A percentile compares a stretch with the other conserved stretches of the same genome.
These are phyloP conservation scores for Colius striatus DNA, from an alignment of 2,113 vertebrate species.

Conservation along the genomic window DNA sequence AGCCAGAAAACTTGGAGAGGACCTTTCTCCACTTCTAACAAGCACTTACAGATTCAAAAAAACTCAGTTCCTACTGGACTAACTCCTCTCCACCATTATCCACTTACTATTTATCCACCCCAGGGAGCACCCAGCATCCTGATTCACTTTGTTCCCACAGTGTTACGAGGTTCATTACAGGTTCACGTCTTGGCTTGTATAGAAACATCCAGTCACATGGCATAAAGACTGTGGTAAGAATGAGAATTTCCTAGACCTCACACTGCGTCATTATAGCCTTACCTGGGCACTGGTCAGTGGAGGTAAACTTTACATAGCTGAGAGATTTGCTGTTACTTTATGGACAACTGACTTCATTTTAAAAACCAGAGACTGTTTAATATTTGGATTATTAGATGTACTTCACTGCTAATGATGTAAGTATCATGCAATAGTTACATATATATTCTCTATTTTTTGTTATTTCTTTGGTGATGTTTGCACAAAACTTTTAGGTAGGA, in stretches of 20 bases:
- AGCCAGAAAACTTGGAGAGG: background rate
- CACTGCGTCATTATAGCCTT: background rate
- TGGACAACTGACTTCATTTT: background rate
- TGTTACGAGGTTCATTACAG: background rate
- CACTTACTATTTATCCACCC: background rate
- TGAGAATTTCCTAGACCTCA: background rate
- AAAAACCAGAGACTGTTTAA: background rate
- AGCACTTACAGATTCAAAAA: background rate
- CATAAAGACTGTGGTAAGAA: background rate
- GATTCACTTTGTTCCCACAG: background rate
- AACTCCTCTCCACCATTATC: background rate
- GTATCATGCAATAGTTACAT: accelerated
- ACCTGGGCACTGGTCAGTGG: background rate
- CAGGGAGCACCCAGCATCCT: background rate
- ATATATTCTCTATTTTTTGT: background rate
- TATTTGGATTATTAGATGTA: background rate
- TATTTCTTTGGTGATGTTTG: background rate
- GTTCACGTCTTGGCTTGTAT: background rate
- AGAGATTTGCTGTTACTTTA: background rate
- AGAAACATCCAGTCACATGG: background rate
- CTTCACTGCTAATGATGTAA: background rate
- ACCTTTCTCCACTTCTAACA: background rate
- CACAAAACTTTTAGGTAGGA: background rate
- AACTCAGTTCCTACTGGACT: background rate
- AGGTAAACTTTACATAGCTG: background rate